Conservation (phyloP, 2,797 vertebrate species). For the Mareca strepera region DNA sequence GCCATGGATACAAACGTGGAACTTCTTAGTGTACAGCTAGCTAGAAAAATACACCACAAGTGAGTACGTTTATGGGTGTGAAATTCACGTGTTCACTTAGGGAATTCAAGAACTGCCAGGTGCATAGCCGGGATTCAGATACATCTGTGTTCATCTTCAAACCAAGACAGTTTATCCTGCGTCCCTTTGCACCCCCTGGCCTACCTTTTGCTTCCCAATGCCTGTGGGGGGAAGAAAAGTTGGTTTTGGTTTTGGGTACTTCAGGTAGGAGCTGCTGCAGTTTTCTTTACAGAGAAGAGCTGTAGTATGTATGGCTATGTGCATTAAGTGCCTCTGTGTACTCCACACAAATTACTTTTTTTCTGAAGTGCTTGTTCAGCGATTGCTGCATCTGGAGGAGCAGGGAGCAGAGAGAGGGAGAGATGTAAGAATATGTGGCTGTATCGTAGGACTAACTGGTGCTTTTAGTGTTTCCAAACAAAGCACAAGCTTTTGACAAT, state of each 20-base stretch:
- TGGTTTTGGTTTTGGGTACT: background rate
- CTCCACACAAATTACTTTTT: background rate
- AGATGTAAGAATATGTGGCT: background rate
- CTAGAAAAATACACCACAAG: background rate
- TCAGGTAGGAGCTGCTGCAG: background rate
- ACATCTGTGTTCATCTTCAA: background rate
- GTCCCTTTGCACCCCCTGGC: rapidly evolving
- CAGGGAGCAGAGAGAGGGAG: background rate
- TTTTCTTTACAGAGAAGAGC: background rate
- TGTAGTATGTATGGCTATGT: background rate
- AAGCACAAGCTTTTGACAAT: background rate
- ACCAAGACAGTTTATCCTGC: background rate
- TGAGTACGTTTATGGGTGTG: background rate
- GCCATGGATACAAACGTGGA: background rate
- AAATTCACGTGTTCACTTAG: background rate
- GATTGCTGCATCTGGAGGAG: background rate
- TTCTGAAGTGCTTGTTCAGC: background rate
- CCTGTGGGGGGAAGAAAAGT: background rate
- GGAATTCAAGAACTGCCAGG: background rate
- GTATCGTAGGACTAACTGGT: background rate
- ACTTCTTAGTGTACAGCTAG: background rate
- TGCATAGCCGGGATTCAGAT: background rate
- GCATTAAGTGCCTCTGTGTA: background rate
- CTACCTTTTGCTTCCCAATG: background rate
- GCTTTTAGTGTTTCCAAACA: background rate